Evolutionary conservation across 2,113 vertebrate species (phyloP), one percentile per base, ranked within the genome.

Genomic region (Numenius arquata): DNA sequence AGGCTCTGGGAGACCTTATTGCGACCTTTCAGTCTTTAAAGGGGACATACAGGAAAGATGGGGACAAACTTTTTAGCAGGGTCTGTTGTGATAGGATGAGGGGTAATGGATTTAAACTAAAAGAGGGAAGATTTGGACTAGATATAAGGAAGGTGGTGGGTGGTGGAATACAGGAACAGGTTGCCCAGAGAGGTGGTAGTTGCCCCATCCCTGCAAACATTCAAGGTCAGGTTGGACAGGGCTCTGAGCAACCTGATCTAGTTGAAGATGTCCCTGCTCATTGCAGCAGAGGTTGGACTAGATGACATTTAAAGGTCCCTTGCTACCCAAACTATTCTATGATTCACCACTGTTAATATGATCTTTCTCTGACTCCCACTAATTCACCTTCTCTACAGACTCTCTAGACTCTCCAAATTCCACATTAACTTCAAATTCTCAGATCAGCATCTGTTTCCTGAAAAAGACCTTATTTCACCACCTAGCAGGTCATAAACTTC

Each of bases 381-480:
- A 83, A 65, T 52, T 88, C 67, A 55, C 17, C 68, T 73, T n/a
- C 36, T 83, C 74, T 55, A 74, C 47, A 92, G 41, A 74, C 47
- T 48, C 56, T 78, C 45, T 45, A 88, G 43, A 68, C 62, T 90
- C 58, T 70, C 62, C 71, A 88, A 91, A 95, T 88, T 68, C 72
- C 88, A 70, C 63, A 73, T 63, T 32, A 90, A 86, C 32, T 77
- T 83, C 48, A 73, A 84, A 66, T 82, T 89, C 61, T 77, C 41
- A 80, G 68, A 80, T 93, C 90, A 88, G 75, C 88, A 94, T 81
- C 80, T 93, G 72, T 84, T 94, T 91, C 85, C 85, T 78, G 84
- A 83, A 21, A 47, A 74, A 36, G 38, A 76, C 65, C 38, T 91
- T 88, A 93, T 88, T 95, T 95, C 67, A 95, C 29, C 67, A 91